These are phyloP conservation scores for Mnemiopsis leidyi DNA, from an alignment of 37 sponge, comb jelly and placozoan genomes.

Conservation along the genomic window DNA sequence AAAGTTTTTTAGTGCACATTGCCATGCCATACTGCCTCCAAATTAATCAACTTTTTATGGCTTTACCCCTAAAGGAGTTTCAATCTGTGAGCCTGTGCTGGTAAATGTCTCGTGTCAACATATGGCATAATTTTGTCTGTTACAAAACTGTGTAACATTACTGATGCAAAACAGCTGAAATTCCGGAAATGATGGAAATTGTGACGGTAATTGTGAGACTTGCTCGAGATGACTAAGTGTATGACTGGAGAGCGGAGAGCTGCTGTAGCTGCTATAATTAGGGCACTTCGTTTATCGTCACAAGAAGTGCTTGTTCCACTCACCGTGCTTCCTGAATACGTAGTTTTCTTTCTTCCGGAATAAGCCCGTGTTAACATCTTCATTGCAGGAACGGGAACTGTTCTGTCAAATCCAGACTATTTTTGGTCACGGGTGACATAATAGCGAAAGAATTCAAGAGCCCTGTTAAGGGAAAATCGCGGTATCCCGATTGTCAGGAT, in stretches of 20 bases:
- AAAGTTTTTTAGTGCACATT: too few relatives aligned
- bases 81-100: too few relatives aligned
- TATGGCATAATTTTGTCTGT: too few relatives aligned
- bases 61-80: too few relatives aligned
- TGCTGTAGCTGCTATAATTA: background rate
- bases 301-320: background rate
- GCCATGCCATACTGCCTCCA: too few relatives aligned
- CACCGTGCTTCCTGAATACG: background rate
- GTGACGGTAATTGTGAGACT: background rate
- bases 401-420: background rate
- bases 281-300: background rate
- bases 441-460: background rate
- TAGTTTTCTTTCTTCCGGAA: background rate
- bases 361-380: background rate
- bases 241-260: background rate
- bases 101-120: too few relatives aligned
- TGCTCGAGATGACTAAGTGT: background rate
- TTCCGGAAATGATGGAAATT: background rate
- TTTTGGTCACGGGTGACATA: background rate
- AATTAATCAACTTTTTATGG: too few relatives aligned
- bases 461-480: too few relatives aligned
- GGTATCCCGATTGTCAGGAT: background rate
- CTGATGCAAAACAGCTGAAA: background rate
- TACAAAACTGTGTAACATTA: too few relatives aligned
- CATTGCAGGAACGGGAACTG: background rate